Evolutionary conservation across 2,797 vertebrate genomes (phyloP), one percentile per base, ranked within the genome.

Genomic region (Aythya fuligula): DNA sequence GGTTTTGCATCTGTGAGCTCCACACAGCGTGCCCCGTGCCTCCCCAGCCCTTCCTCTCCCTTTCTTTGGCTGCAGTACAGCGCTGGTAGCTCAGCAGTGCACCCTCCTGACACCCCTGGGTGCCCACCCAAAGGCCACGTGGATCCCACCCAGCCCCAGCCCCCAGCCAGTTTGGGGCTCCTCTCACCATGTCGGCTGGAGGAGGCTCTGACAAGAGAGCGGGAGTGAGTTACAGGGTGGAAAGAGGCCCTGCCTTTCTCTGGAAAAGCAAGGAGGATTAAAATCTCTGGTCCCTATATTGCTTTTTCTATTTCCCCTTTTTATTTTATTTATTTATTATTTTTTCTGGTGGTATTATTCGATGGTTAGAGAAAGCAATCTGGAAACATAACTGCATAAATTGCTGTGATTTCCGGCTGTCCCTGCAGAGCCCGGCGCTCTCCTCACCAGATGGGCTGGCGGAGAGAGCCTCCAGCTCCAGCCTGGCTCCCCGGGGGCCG

Each of bases 361-460:
- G 91, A 94, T 89, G 85, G 82, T 89, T 90, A 89, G 76, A 70
- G 67, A 57, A 93, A 94, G 90, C 93, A 81, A 58, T 72, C 95
- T 97, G 96, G 95, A 95, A 96, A 69, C 83, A 93, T 85, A 86
- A 78, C 90, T 90, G 90, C 77, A 96, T 86, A 70, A 95, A 93
- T 94, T 92, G 91, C 90, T 96, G 87, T 95, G 95, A 91, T 96
- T 96, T 97, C 95, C 87, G 70, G 91, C 95, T 96, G 62, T 89
- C 85, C 91, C 85, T 73, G 76, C 91, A 87, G 78, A 97, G 87
- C 88, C 85, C 56, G 1, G 70, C 76, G 71, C 90, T 80, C 77
- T 91, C 89, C 79, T 66, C 90, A 94, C 94, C 97, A 95, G 94
- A 95, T 95, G 93, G 89, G 89, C 85, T 5, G 47, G 77, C 91